phyloP scores from a whole-genome alignment of 2,888 invertebrate genomes.

The Melanargia galathea region DNA sequence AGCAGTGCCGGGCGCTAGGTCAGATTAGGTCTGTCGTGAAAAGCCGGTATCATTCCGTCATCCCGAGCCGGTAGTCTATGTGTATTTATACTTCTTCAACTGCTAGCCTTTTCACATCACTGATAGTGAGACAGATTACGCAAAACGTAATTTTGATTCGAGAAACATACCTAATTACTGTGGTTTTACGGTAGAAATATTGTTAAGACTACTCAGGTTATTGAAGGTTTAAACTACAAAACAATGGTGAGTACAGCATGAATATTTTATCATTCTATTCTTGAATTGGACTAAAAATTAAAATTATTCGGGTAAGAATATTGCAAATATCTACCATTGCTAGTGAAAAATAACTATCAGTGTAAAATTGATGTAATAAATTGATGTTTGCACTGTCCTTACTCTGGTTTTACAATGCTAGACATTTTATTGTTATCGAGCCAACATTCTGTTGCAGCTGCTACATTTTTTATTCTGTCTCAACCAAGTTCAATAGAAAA shows the following conservation, averaged over 20 bases:
- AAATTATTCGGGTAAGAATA: not conserved
- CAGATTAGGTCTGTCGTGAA: constrained; percentile 6
- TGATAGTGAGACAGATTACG: not conserved
- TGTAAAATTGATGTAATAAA: not conserved
- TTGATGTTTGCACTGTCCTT: not conserved
- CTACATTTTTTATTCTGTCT: not conserved
- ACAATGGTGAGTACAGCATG: constrained; percentile 9
- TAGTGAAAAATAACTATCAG: not conserved
- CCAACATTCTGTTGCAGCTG: constrained; percentile 1
- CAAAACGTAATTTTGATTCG: not conserved
- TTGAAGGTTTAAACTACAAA: not conserved
- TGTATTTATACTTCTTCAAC: constrained; percentile 10
- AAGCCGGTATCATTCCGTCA: constrained; percentile 11
- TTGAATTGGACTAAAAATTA: not conserved
- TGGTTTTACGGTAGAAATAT: too few species aligned
- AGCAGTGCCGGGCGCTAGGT: constrained; percentile 4
- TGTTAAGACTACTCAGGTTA: too few species aligned
- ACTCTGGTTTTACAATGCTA: not conserved
- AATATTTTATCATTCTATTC: not conserved
- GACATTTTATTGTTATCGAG: constrained; percentile 6
- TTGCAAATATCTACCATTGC: not conserved
- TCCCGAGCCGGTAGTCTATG: not conserved
- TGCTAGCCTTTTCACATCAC: constrained; percentile 5
- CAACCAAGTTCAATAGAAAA: not conserved
- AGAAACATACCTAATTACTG: too few species aligned